Conservation (phyloP, 2,113 vertebrate genomes). For the Callospermophilus lateralis region DNA sequence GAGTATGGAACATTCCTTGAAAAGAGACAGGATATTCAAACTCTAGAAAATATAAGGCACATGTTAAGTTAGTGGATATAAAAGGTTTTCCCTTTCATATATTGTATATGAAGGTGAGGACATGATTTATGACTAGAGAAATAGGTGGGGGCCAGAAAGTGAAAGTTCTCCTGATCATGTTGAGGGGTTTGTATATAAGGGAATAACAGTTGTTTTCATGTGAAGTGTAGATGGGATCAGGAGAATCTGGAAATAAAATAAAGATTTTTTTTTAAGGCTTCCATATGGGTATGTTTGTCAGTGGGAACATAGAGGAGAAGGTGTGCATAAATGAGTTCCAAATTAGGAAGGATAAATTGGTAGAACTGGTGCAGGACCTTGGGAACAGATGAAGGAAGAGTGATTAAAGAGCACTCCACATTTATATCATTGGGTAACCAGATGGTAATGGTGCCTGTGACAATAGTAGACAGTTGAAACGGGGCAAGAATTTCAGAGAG, state of each 20-base stretch:
- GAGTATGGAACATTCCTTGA: background rate
- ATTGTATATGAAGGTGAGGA: background rate
- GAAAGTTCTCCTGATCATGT: background rate
- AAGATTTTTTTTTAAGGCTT: too few relatives aligned
- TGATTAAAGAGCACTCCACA: background rate
- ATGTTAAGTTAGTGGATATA: background rate
- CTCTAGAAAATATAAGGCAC: background rate
- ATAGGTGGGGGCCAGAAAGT: background rate
- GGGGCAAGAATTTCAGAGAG: background rate
- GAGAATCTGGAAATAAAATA: background rate
- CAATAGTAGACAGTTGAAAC: background rate
- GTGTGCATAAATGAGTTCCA: background rate
- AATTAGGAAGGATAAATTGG: background rate
- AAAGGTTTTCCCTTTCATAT: background rate
- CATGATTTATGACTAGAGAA: background rate
- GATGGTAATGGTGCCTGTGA: background rate
- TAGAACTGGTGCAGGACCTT: background rate
- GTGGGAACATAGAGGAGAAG: background rate
- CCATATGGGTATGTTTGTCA: background rate
- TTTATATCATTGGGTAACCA: background rate
- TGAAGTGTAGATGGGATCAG: background rate
- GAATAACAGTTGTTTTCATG: background rate
- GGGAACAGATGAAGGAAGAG: background rate
- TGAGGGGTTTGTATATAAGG: background rate
- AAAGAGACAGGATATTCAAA: background rate